These are phyloP conservation scores for Drosophila paranaensis DNA, from an alignment of 2,888 invertebrate species.

Conservation along the genomic window DNA sequence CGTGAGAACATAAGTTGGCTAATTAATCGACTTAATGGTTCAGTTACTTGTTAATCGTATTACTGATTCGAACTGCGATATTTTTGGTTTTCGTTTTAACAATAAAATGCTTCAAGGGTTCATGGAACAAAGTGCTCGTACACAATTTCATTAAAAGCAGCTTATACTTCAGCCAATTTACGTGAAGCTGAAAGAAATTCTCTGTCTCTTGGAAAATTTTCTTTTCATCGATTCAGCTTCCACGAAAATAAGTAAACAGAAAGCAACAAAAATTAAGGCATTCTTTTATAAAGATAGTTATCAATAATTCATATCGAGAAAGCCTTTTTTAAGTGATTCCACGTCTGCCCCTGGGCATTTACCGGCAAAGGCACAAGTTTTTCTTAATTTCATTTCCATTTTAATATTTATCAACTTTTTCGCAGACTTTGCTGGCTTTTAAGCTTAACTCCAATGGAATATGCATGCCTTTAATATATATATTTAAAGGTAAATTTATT, in stretches of 20 bases:
- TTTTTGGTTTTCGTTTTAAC: constrained; percentile 1
- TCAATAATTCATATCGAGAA: neutral
- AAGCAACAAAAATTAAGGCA: neutral
- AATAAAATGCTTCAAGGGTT: neutral
- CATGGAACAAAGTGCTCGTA: neutral
- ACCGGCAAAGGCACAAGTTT: neutral
- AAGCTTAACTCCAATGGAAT: neutral
- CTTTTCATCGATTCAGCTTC: neutral
- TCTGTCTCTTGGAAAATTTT: neutral
- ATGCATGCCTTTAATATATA: neutral
- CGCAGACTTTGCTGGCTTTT: too few species aligned
- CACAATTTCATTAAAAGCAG: constrained; percentile 16
- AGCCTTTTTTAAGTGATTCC: neutral
- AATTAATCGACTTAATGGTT: constrained; percentile 4
- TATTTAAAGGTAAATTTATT: neutral
- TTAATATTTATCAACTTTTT: neutral
- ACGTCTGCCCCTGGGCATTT: neutral
- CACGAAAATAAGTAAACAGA: neutral
- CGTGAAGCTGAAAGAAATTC: neutral
- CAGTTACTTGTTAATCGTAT: neutral
- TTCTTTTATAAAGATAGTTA: neutral
- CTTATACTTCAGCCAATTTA: constrained; percentile 5
- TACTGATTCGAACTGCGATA: neutral
- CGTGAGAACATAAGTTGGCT: neutral
- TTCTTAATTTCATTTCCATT: neutral